Evolutionary conservation across 1,140 invertebrate genomes (phyloP), one percentile per base, ranked within the genome.

Genomic region (Tenebrio molitor): DNA sequence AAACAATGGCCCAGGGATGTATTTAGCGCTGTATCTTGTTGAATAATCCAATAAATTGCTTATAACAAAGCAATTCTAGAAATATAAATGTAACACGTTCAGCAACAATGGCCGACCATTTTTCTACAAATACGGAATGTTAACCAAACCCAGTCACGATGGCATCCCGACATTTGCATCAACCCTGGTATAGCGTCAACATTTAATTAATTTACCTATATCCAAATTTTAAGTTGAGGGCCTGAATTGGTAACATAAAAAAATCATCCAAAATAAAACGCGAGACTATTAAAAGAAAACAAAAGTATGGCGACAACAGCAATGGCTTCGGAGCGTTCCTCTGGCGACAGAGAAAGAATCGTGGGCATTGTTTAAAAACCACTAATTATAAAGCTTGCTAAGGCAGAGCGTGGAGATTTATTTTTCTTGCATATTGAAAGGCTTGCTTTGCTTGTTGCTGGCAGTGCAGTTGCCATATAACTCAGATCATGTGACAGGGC

Each of bases 391-490:
- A 80, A 69, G 74, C 73, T 72, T 72, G 76, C 74, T 75, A 70
- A 66, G 72, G 72, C 41, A 71, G 44, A 70, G 66, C 70, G 50
- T 62, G 74, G 69, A 81, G 79, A 81, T 81, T 81, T 81, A 81
- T 81, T 80, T 80, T 80, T 81, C 80, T 81, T 80, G 80, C 78
- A 81, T 81, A 81, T 80, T 80, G 78, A 81, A 78, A 80, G 71
- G 74, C 75, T 73, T 69, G 65, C 75, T 70, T 74, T 46, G 71
- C 63, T 76, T 76, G 76, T 80, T 76, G 74, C 74, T 79, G 74
- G 68, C 76, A 75, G 75, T 73, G 44, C 74, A 72, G 72, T 74
- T 77, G 79, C 77, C 71, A 75, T 79, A 80, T 80, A 80, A 80
- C 78, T 80, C 76, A 80, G 78, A 78, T 77, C 78, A 79, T 79